phyloP scores from a whole-genome alignment of 2,888 invertebrate genomes.

The Maniola hyperantus region DNA sequence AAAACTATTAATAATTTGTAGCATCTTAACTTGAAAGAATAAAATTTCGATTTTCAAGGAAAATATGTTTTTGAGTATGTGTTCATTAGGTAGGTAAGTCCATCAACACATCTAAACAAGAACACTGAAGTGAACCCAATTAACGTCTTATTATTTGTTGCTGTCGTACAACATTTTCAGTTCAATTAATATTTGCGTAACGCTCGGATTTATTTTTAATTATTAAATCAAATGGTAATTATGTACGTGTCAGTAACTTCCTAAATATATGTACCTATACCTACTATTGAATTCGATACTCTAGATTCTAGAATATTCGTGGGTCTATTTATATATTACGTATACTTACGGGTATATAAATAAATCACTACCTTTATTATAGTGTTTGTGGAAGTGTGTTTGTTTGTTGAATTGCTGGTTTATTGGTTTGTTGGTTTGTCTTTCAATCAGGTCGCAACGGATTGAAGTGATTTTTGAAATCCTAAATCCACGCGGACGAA shows the following conservation, averaged over 20 bases:
- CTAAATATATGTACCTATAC: background rate
- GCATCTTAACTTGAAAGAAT: background rate
- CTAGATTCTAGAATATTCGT: background rate
- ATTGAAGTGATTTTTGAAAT: no score
- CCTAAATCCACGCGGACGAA: no score
- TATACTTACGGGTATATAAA: background rate
- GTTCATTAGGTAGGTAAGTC: background rate
- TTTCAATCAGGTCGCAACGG: no score
- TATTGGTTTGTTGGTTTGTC: no score
- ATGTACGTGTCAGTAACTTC: constrained; percentile 3
- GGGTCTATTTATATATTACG: background rate
- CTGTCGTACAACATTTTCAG: constrained; percentile 8
- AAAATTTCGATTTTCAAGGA: background rate
- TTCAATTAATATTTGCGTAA: constrained; percentile 7
- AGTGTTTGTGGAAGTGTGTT: no score
- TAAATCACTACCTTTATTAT: no score
- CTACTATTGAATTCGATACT: no score
- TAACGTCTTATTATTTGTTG: constrained; percentile 10
- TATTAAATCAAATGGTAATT: constrained; percentile 16
- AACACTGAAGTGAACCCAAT: constrained; percentile 5
- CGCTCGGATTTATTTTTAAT: constrained; percentile 11
- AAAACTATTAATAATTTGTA: background rate
- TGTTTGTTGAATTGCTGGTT: no score
- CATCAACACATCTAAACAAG: constrained; percentile 1
- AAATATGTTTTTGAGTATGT: background rate